Evolutionary conservation across 35 echinoderm and acorn worm species (phyloP), one percentile per base, ranked within the genome.

Genomic region (Ptychodera flava): DNA sequence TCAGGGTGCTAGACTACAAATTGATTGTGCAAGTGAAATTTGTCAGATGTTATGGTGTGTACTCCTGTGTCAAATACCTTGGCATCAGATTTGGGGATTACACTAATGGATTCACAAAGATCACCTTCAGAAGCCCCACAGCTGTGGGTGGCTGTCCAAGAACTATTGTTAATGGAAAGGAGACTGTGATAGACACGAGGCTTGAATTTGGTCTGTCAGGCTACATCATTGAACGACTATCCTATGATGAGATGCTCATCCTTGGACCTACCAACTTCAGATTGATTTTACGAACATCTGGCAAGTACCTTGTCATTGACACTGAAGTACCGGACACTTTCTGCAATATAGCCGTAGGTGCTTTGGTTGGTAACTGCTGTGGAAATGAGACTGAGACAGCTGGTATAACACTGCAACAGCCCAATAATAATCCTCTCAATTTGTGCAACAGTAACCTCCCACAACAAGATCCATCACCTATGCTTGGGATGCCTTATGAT

Each of bases 301-400:
- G 88, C 12, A 81, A 76, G 78, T 90, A 93, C 35, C 81, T 97
- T 31, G 85, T 89, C 12, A 79, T 97, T 10, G 91, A 92, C 85
- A 85, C 90, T n/a, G 38, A 33, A 16, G 28, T 97, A 31, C 91
- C 91, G 22, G 36, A 36, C 31, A 37, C 79, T 31, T 83, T 97
- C 30, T 97, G 94, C 79, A 28, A 85, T 0, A 85, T 97, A 76
- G 53, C 94, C 28, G 36, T 35, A 80, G 94, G 94, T 79, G 33
- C 93, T 16, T 91, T 97, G 33, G 85, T 92, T 15, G 94, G 94
- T 34, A 91, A 91, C 52, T 93, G 91, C 78, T 97, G 94, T 78
- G 92, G 81, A 79, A 33, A 85, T 36, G 78, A 52, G 29, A 79
- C 32, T 53, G 22, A 16, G 0, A 81, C 53, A 75, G 34, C 75